Evolutionary conservation across 2,888 invertebrate genomes (phyloP), one percentile per base, ranked within the genome.

Genomic region (Sycophila texana): DNA sequence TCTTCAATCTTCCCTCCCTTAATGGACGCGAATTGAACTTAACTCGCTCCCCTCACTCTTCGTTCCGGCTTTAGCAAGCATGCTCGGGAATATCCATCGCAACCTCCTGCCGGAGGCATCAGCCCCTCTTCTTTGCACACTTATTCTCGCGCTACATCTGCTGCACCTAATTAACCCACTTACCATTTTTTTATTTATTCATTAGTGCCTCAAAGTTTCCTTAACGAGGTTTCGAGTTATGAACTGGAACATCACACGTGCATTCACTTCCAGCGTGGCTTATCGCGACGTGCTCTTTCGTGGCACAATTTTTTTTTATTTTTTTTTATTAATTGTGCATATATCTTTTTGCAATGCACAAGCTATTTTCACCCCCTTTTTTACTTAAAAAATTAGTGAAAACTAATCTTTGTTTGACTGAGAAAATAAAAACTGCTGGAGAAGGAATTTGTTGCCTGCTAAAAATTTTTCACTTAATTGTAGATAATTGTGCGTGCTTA

Each of bases 11-110:
- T 4, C 26, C 16, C 20, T 30, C 30, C 26, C 49, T 55, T 78
- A 73, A 78, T 73, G 70, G 60, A 79, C 79, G 65, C 51, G 74
- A 74, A 74, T 79, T 79, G 71, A 79, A 79, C 79, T 70, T 70
- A 74, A 79, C 78, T 79, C 14, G 22, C 39, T 5, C 16, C 51
- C 58, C 49, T 66, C 55, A 61, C 70, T 66, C 60, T 55, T 58
- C 49, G 22, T 26, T 65, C 53, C 30, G 2, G 4, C 10, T 39
- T 26, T 3, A 4, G 60, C 22, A 60, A 12, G 20, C 20, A 4
- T 47, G 39, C 61, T 71, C 47, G 39, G 30, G 30, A 71, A 47
- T 71, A 26, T 49, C 13, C 39, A n/a, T n/a, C 18, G 16, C 7
- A 60, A 12, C 18, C 65, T 5, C 47, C 16, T 13, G 14, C 20